Base-by-base conservation (phyloP, 2,888 invertebrate species). In the Epiblema foenella region DNA sequence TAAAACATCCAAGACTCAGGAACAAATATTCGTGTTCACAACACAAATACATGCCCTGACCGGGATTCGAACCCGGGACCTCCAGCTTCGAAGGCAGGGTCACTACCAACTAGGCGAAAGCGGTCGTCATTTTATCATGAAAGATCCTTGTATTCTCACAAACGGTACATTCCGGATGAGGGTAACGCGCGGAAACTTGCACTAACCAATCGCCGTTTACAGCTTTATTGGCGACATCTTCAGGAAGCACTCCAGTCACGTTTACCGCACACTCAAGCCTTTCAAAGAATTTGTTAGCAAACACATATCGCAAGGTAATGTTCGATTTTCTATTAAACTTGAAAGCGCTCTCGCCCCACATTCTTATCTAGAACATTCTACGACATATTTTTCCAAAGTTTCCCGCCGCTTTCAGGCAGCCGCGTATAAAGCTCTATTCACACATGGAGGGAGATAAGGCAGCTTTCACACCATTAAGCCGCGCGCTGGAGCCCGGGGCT, bases 281-380 rank as follows among this genome's bases (percentile, higher is more conserved):
- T 86, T 84, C 81, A 85, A 89, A 86, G 90, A 88, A 91, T 92
- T 93, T 93, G 91, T 91, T 91, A 90, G 91, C 90, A 87, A 89
- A 90, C 90, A 91, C 93, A 90, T 93, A 90, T 88, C 91, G 80
- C 90, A 93, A 91, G 93, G 90, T 93, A 93, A 93, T 93, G 93
- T 93, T 93, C 93, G 93, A 93, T 93, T 93, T 93, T 93, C 93
- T 93, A 93, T 93, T 93, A 93, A 93, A 93, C 91, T 93, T 89
- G 91, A 92, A 92, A 92, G 91, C 91, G 89, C 85, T 91, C 83
- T 88, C 91, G 93, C 89, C 91, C 92, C 89, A 92, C 93, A 93
- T 93, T 92, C 93, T 93, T 93, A 93, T 93, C 93, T 93, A 79
- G 88, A 90, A 91, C 89, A 90, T 88, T 91, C 91, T 88, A 90